These are phyloP conservation scores for Parauchenoglanis punctatus DNA, from an alignment of 2,797 vertebrate genomes.

Conservation along the genomic window DNA sequence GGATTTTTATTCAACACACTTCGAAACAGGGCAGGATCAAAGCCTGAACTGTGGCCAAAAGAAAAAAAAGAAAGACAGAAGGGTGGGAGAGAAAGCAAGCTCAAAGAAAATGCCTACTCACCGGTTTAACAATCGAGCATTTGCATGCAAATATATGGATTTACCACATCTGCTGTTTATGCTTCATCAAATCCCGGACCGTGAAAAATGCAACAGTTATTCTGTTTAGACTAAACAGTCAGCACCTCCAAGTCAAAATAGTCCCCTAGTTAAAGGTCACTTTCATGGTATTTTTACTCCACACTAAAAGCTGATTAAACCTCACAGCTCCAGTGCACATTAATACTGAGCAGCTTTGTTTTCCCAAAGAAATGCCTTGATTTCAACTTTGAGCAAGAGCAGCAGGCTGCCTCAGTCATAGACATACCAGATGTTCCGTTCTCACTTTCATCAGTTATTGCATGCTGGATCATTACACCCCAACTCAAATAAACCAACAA, in stretches of 20 bases:
- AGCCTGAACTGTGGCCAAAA: conserved; percentile 26
- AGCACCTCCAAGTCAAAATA: conserved; percentile 49
- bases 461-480: conserved; percentile 10
- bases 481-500: conserved; percentile 35
- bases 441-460: conserved; percentile 29
- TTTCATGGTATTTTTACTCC: conserved; percentile 48
- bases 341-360: conserved; percentile 29
- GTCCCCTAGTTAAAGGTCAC: conserved; percentile 53
- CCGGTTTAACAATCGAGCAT: conserved; percentile 8
- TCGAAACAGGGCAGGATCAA: conserved; percentile 18
- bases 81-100: background rate
- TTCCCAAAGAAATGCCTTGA: conserved; percentile 36
- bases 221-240: conserved; percentile 46
- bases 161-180: conserved; percentile 46
- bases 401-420: conserved; percentile 21
- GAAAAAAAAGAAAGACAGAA: background rate
- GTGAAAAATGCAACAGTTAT: conserved; percentile 49
- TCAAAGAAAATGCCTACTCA: conserved; percentile 5
- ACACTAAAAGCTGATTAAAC: conserved; percentile 57
- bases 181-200: conserved; percentile 45
- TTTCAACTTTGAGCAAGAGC: conserved; percentile 28
- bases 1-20: conserved; percentile 10
- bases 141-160: conserved; percentile 48
- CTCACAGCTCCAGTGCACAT: conserved; percentile 45
- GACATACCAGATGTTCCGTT: conserved; percentile 32